Evolutionary conservation across 2,888 invertebrate species (phyloP).

Genomic region (Acanthacorydalis orientalis): DNA sequence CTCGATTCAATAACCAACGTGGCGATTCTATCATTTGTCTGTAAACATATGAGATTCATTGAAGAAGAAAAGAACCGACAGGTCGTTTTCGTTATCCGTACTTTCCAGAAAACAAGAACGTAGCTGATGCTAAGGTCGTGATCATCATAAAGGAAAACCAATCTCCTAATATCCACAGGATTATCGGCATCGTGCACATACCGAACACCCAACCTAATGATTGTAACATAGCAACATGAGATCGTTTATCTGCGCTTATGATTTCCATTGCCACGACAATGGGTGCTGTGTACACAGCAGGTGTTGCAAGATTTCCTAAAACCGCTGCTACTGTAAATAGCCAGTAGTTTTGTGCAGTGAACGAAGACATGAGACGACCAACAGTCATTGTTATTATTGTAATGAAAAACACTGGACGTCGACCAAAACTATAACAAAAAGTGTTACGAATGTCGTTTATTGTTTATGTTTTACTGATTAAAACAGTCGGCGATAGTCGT

Average conservation of each 20-base stretch:
- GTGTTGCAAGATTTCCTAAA: conserved; percentile 27
- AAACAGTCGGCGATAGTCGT: no score
- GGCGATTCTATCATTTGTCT: no score
- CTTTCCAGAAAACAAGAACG: no score
- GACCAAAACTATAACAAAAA: conserved; percentile 25
- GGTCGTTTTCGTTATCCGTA: no score
- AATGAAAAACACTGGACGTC: conserved; percentile 30
- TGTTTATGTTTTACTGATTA: no score
- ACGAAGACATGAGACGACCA: conserved; percentile 25
- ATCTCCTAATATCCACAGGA: conserved; percentile 28
- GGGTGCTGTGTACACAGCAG: conserved; percentile 31
- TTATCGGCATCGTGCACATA: conserved; percentile 29
- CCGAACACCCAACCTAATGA: conserved; percentile 34
- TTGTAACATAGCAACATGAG: conserved; percentile 31
- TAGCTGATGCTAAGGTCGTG: no score
- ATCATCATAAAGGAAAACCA: no score
- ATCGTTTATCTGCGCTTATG: conserved; percentile 30
- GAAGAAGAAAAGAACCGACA: no score
- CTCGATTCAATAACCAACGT: no score
- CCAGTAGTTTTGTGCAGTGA: conserved; percentile 24
- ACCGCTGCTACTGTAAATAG: conserved; percentile 27
- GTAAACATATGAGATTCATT: no score
- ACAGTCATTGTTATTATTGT: conserved; percentile 26
- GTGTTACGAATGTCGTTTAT: no score
- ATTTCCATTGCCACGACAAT: conserved; percentile 36